These are phyloP conservation scores for Melinaea marsaeus DNA, from an alignment of 2,888 invertebrate genomes.

Conservation along the genomic window DNA sequence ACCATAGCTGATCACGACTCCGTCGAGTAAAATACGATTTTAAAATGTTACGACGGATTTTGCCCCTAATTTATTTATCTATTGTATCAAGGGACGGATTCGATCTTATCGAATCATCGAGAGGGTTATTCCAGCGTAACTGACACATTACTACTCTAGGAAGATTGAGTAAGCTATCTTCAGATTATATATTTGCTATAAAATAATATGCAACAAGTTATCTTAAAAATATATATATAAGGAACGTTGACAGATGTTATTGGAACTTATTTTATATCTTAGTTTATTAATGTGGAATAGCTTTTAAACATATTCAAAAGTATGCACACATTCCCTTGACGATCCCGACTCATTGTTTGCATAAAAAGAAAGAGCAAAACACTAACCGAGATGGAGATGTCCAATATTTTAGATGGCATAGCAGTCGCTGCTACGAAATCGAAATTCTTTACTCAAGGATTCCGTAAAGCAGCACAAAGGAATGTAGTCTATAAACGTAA, in stretches of 20 bases:
- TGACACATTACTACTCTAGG: constrained; percentile 1
- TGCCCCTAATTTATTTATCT: constrained; percentile 63
- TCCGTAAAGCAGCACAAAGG: constrained; percentile 34
- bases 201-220: no score
- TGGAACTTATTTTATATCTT: constrained; percentile 4
- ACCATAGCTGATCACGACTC: constrained; percentile 54
- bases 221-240: neutral
- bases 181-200: neutral
- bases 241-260: neutral
- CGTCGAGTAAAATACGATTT: constrained; percentile 51
- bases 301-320: constrained; percentile 55
- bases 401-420: constrained; percentile 79
- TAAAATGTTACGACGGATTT: constrained; percentile 54
- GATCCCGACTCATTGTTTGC: constrained; percentile 74
- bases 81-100: constrained; percentile 43
- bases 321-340: constrained; percentile 74
- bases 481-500: constrained; percentile 52
- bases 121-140: constrained; percentile 2
- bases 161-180: neutral
- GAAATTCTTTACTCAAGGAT: constrained; percentile 70
- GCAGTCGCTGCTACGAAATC: constrained; percentile 74
- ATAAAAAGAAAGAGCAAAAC: constrained; percentile 72
- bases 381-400: constrained; percentile 75
- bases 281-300: constrained; percentile 26
- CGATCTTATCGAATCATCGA: constrained; percentile 3